Evolutionary conservation across 2,113 vertebrate species (phyloP), one percentile per base, ranked within the genome.

Genomic region (Solenodon paradoxus): DNA sequence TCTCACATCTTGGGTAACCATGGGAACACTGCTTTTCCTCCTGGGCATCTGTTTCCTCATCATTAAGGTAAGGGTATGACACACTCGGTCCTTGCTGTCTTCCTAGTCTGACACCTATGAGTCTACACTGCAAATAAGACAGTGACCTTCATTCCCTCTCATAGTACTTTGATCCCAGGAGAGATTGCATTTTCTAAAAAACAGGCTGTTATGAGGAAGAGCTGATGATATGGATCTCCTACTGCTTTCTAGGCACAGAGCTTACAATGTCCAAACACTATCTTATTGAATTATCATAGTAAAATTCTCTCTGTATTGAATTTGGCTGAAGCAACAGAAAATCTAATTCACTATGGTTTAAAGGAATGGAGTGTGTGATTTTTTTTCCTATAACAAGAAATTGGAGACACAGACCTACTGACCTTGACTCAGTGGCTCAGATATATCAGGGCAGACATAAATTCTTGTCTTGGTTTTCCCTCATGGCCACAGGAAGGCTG

Each of bases 141-240:
- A 10, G 12, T 64, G 32, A 19, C 20, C 45, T 68, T 90, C 15
- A 42, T 30, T 69, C 26, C 47, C 40, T 81, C 32, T 30, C 32
- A 42, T 22, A 4, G 38, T 55, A 45, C 38, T 81, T 75, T 32
- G 80, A 38, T 15, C 51, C 13, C 3, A 66, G 35, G 45, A 28
- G 74, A 78, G 7, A 32, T 35, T 68, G 75, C n/a, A 35, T 77
- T 83, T 91, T 88, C 86, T n/a, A 68, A 28, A 63, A 10, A 72
- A 57, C 13, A 49, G 45, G 40, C 35, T 42, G 49, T 5, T 42
- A 20, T 47, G 7, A 83, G 49, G 38, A 69, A 79, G 63, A 11
- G 16, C 35, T 17, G n/a, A 40, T 35, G 45, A 51, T 32, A 53
- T 3, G 1, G 8, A 87, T 5, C 15, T 77, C 13, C 30, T 66